These are phyloP conservation scores for Belonocnema kinseyi DNA, from an alignment of 1,140 invertebrate species.

Conservation along the genomic window DNA sequence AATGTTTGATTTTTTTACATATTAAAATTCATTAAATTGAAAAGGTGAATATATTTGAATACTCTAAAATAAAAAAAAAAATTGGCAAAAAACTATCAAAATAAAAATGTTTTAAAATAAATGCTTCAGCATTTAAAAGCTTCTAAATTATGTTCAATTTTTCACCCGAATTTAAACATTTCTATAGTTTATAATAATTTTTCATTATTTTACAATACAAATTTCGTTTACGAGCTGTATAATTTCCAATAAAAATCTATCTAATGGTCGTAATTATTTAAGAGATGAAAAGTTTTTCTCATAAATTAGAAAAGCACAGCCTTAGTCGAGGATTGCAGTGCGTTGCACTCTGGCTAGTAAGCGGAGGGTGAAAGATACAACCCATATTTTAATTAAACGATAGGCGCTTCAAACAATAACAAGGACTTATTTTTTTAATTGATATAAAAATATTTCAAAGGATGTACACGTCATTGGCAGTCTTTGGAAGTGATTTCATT, in stretches of 20 bases:
- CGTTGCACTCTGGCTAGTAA: neutral
- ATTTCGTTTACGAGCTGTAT: neutral
- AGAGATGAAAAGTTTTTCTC: constrained; percentile 11
- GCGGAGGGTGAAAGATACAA: constrained; percentile 24
- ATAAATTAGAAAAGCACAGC: constrained; percentile 27
- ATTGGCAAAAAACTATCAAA: too few species aligned
- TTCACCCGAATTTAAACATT: too few species aligned
- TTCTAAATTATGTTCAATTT: too few species aligned
- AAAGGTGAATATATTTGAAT: too few species aligned
- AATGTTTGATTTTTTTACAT: too few species aligned
- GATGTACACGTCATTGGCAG: neutral
- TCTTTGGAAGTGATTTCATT: too few species aligned
- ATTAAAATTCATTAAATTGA: too few species aligned
- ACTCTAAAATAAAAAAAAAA: too few species aligned
- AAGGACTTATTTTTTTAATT: neutral
- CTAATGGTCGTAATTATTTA: constrained; percentile 18
- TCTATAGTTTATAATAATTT: neutral
- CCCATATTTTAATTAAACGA: constrained; percentile 21
- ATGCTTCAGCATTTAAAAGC: too few species aligned
- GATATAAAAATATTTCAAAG: neutral
- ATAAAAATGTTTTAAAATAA: too few species aligned
- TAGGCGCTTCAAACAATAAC: constrained; percentile 12
- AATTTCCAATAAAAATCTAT: neutral
- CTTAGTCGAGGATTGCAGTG: constrained; percentile 20
- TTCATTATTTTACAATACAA: neutral